These are phyloP conservation scores for Leptarthrus brevirostris DNA, from an alignment of 2,888 invertebrate species.

Conservation along the genomic window DNA sequence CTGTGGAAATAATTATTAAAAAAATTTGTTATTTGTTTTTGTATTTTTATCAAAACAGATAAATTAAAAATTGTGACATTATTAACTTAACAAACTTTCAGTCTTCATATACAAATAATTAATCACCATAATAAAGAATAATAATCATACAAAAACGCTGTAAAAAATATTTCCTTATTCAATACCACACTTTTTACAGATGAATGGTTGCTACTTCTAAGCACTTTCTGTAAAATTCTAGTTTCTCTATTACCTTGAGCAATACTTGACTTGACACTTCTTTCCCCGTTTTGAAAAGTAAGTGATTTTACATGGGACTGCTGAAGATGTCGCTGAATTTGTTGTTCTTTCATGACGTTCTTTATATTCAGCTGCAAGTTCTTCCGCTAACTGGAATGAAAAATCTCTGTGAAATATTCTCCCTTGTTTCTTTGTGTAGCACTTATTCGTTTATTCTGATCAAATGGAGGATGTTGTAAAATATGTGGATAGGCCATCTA, in stretches of 20 bases:
- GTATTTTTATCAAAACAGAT: no score
- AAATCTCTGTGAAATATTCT: conserved; percentile 51
- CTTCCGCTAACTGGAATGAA: conserved; percentile 4
- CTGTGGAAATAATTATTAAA: not conserved
- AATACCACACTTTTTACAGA: no score
- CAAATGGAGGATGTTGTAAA: not conserved
- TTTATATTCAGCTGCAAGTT: not conserved
- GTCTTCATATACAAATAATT: no score
- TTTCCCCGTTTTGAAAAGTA: not conserved
- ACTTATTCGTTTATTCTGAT: conserved; percentile 53
- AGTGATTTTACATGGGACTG: not conserved
- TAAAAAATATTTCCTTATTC: no score
- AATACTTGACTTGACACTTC: no score
- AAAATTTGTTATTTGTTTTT: not conserved
- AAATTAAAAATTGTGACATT: not conserved
- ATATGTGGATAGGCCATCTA: no score
- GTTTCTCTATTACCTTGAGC: conserved; percentile 4
- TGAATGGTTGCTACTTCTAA: not conserved
- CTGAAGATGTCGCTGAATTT: conserved; percentile 1
- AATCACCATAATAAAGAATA: not conserved
- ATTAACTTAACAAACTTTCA: no score
- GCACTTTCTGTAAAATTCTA: conserved; percentile 9
- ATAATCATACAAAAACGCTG: conserved; percentile 1
- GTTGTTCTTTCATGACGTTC: not conserved
- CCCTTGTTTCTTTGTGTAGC: conserved; percentile 53